These are phyloP conservation scores for Cariama cristata DNA, from an alignment of 2,113 vertebrate genomes.

Conservation along the genomic window DNA sequence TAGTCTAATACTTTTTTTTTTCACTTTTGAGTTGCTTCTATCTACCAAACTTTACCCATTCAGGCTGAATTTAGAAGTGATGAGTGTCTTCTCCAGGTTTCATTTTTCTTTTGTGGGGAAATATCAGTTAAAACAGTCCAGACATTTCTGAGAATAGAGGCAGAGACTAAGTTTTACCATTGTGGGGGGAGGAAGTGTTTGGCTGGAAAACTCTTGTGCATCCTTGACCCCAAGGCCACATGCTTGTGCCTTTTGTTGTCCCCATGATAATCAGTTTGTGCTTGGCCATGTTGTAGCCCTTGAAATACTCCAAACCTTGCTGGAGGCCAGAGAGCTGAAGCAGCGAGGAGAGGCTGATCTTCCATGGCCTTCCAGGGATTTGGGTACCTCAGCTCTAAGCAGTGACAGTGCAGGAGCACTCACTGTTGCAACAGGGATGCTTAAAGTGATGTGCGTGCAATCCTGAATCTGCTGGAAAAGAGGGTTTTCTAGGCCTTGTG, in stretches of 20 bases:
- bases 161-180: not conserved
- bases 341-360: not conserved
- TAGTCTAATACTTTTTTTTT: not conserved
- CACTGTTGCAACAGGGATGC: not conserved
- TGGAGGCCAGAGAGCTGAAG: not conserved
- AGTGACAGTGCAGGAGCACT: not conserved
- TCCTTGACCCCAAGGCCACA: not conserved
- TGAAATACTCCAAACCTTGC: not conserved
- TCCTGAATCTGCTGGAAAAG: not conserved
- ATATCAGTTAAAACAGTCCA: not conserved
- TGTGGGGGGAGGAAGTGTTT: not conserved
- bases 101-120: not conserved
- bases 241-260: not conserved
- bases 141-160: not conserved
- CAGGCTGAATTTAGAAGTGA: constrained; percentile 4
- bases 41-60: not conserved
- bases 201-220: not conserved
- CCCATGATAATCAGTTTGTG: not conserved
- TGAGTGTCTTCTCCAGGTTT: not conserved
- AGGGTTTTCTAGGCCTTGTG: not conserved
- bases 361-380: not conserved
- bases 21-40: not conserved
- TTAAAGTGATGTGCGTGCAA: not conserved
- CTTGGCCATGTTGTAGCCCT: not conserved
- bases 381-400: not conserved